Evolutionary conservation across 2,888 invertebrate genomes (phyloP).

Genomic region (Acholoe squamosa): DNA sequence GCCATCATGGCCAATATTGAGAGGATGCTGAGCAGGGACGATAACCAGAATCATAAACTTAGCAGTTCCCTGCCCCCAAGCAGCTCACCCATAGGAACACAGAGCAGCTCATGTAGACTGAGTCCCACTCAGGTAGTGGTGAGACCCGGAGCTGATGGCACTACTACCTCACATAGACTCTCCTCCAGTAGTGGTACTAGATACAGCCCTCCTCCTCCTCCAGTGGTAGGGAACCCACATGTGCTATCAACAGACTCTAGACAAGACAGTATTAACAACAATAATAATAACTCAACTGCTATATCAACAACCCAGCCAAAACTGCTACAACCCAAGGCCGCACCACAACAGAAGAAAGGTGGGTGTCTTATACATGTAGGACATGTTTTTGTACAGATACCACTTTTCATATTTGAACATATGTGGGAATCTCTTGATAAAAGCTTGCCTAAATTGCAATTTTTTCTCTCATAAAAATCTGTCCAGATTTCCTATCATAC

Average conservation of each 20-base stretch:
- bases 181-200: no score
- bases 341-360: conserved; percentile 16
- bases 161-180: no score
- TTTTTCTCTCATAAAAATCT: no score
- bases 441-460: no score
- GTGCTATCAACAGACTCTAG: no score
- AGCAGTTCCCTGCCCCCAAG: neutral
- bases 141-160: neutral
- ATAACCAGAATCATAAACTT: conserved; percentile 11
- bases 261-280: conserved; percentile 24
- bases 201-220: no score
- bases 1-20: conserved; percentile 39
- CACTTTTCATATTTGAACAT: no score
- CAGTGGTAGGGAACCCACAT: no score
- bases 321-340: neutral
- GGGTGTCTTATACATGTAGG: no score
- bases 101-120: neutral
- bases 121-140: neutral
- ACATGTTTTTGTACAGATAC: no score
- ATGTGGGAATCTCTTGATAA: no score
- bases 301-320: neutral
- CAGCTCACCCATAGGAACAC: neutral
- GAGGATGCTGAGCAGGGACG: conserved; percentile 38
- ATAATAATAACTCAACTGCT: neutral
- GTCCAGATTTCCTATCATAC: no score